Evolutionary conservation across 2,797 vertebrate genomes (phyloP), one percentile per base, ranked within the genome.

Genomic region (Oreortyx pictus): DNA sequence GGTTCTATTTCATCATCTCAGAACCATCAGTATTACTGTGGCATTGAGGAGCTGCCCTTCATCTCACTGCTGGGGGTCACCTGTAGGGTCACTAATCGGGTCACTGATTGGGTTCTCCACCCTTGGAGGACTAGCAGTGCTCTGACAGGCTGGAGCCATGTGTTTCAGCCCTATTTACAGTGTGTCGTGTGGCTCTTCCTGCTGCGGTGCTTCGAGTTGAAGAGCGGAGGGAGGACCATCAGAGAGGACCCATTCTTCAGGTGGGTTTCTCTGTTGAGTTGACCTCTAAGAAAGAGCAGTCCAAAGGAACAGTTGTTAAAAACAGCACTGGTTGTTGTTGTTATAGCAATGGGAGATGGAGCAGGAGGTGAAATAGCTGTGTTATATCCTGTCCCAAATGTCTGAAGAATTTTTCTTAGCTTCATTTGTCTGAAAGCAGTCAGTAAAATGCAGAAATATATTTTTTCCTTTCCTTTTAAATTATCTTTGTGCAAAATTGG

Each of bases 231-330:
- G 33, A 98, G 98, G 94, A 98, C 96, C 0, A 94, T 99, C 93
- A 98, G 98, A 89, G 98, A 97, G 22, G 99, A 99, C 92, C 98
- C 98, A 5, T 97, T 99, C 93, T 99, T 99, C 98, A 99, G 99
- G 99, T 99, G 71, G 19, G 97, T 92, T 31, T 66, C 49, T 43
- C 35, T n/a, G 6, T 44, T 23, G 2, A 15, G 7, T 4, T 29
- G 18, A 1, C n/a, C 74, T 29, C 7, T 33, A 27, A 44, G 56
- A 46, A 74, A 29, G 1, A 9, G 1, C 3, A 14, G 23, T 27
- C 35, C 35, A 11, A 15, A 83, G 43, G n/a, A 86, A 7, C 8
- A 6, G 7, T 16, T 37, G 52, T 57, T 19, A 16, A 37, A 65
- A 66, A n/a, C 2, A 9, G 4, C 33, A 43, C 16, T 59, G 56